phyloP scores from a whole-genome alignment of 2,888 invertebrate genomes.

The Pogonocherus hispidulus region DNA sequence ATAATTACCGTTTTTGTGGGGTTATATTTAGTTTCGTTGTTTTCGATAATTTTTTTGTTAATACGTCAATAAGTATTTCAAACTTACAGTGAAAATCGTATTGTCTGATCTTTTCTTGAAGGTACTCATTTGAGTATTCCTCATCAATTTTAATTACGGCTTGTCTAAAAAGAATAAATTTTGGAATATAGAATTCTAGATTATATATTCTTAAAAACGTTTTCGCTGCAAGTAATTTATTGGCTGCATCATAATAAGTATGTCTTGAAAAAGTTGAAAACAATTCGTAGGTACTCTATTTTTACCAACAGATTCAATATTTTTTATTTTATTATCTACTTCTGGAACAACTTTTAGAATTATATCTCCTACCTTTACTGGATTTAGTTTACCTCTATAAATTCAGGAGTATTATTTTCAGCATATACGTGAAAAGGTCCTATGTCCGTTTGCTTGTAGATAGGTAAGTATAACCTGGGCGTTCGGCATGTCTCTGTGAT shows the following conservation, averaged over 20 bases:
- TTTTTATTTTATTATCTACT: conserved; percentile 18
- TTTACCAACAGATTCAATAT: conserved; percentile 13
- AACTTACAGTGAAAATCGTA: conserved; percentile 2
- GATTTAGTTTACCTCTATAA: conserved; percentile 19
- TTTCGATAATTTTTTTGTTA: neutral
- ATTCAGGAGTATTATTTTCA: conserved; percentile 7
- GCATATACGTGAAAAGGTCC: conserved; percentile 10
- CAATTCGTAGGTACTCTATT: conserved; percentile 19
- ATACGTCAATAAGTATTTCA: neutral
- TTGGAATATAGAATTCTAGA: conserved; percentile 1
- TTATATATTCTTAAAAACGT: neutral
- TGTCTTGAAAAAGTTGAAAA: conserved; percentile 1
- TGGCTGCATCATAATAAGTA: neutral
- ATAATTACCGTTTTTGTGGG: neutral
- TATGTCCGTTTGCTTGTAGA: neutral
- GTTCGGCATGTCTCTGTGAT: neutral
- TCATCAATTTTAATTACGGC: neutral
- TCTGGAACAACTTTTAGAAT: conserved; percentile 2
- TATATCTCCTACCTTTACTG: conserved; percentile 19
- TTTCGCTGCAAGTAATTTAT: neutral
- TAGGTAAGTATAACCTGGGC: no score
- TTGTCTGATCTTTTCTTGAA: neutral
- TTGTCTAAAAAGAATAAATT: neutral
- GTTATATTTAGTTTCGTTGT: neutral
- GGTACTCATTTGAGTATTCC: neutral